Evolutionary conservation across 1,140 invertebrate genomes (phyloP), one percentile per base, ranked within the genome.

Genomic region (Lordiphosa collinella): DNA sequence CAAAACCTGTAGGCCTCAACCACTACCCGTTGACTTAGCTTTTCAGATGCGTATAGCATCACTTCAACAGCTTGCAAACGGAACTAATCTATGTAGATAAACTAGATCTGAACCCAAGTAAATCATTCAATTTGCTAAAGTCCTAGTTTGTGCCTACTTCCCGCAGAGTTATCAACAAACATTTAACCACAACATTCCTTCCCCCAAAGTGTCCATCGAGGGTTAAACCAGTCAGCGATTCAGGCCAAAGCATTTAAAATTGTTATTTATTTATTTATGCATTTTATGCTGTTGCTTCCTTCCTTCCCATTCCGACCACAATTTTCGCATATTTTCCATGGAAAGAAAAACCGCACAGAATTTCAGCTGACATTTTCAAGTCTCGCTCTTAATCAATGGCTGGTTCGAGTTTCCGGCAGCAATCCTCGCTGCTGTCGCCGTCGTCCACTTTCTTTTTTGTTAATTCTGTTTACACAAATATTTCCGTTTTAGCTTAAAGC

Each of bases 261-360:
- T 62, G 49, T 71, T 65, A 65, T 70, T 69, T 75, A 75, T 75
- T 70, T 76, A 76, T 65, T 65, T 48, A 62, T 75, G 48, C 60
- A 70, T 37, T 65, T 29, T 29, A 35, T 46, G 29, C 12, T 50
- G 29, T 12, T 51, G 49, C 31, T 16, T n/a, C 34, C 29, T n/a
- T 36, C 16, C 29, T 5, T 35, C 6, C 25, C 9, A 2, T 16
- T 36, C 29, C 12, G 25, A 22, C 14, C 38, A 13, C 18, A n/a
- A 12, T 41, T 16, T 22, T 25, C 16, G 58, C 58, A 60, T 50
- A 64, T 43, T 56, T 52, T 52, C 60, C 54, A 59, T 37, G 12
- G 34, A 35, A 34, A 29, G 32, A 57, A 5, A 38, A 8, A 18
- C n/a, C 2, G 8, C 35, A 11, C 40, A 11, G 25, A 35, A 7